Base-by-base conservation (phyloP, 2,888 invertebrate species). In the Sinohyriopsis cumingii region DNA sequence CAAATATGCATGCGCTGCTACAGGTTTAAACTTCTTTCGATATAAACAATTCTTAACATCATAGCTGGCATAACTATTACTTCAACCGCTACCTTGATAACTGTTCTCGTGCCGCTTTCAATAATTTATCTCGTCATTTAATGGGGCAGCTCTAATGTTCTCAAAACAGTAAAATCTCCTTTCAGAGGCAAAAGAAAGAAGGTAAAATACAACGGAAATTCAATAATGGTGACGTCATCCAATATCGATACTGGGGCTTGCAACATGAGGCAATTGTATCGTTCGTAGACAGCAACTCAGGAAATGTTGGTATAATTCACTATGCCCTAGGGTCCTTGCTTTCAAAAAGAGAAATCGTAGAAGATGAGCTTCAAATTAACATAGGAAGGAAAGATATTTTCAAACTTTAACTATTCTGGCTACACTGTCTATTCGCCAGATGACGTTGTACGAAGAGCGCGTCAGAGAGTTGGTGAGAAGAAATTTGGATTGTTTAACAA, bases 391-490 rank as follows among this genome's bases (percentile, higher is more conserved):
- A 54, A 7, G 24, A 53, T 15, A 53, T 71, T 6, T 59, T 54
- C 15, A 19, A n/a, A 19, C 71, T 68, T 68, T 65, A 66, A 68
- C n/a, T 65, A 65, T 53, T 45, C 54, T 6, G 25, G 19, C 7
- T 63, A 62, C 24, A 68, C 65, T 6, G 45, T 63, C 22, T 60
- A 73, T 53, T 15, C 33, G 15, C 67, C 68, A 15, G 70, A 70
- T 45, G 60, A 63, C 25, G 73, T 73, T 19, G 59, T 74, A 19
- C 45, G 60, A n/a, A 54, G 74, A 56, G 74, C 74, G 5, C 60
- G 69, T 15, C 59, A 74, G 45, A 57, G 74, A 25, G 33, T 74
- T 22, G 74, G 74, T 3, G 74, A 74, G 56, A 71, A 59, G 7
- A 74, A 74, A 55, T 74, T 63, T 56, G 66, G 71, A 19, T 15